Base-by-base conservation (phyloP, 23 tunicate genomes). In the Diplosoma virens region DNA sequence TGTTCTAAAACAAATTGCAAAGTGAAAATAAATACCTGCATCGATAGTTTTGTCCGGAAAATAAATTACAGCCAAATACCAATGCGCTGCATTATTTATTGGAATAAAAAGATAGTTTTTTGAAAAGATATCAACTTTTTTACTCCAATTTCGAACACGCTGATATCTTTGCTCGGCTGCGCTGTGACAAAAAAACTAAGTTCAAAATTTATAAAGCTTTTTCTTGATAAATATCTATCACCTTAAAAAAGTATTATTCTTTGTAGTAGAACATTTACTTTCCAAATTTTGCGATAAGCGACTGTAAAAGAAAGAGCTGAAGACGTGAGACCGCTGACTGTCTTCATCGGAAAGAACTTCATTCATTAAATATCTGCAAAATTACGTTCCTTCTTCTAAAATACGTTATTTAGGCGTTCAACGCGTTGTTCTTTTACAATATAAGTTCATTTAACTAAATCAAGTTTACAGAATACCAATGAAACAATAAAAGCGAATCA, bases 31-130 rank as follows among this genome's bases (percentile, higher is more conserved):
- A n/a, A n/a, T n/a, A n/a, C n/a, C n/a, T n/a, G n/a, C n/a, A n/a
- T n/a, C n/a, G n/a, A n/a, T n/a, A n/a, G n/a, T n/a, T 58, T 18
- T 22, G 23, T 78, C 77, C 14, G 93, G 86, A 60, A 86, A 87
- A 30, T 86, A 87, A 27, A 87, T 76, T 9, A 87, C 94, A 36
- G 94, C 94, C 5, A 87, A 77, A 26, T 72, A 88, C 95, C 95
- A 88, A 37, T 88, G 95, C 36, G 95, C 58, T 0, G 88, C 69
- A 30, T 88, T 88, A 55, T 82, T 88, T 33, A 88, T 82, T 53
- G 95, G 95, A 46, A 88, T 60, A 31, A 88, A 88, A 59, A 82
- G 66, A 61, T 67, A 88, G 71, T 88, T 88, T 60, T 88, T 88
- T 7, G 78, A 37, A 59, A 88, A 88, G 5, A 88, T 23, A 37